phyloP scores from a whole-genome alignment of 2,113 vertebrate species.

The Pampusana beccarii region DNA sequence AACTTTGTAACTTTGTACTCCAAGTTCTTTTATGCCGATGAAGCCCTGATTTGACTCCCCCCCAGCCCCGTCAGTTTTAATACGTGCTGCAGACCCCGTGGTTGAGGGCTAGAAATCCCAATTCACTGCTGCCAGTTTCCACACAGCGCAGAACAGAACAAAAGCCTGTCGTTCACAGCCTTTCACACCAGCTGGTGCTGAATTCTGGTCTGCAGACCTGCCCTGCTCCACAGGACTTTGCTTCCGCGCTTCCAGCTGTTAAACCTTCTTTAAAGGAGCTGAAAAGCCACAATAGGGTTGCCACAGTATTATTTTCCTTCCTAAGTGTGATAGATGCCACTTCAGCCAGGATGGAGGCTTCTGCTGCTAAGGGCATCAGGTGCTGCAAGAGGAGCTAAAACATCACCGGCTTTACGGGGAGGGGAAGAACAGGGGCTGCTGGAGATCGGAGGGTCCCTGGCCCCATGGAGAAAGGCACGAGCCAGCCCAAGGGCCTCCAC shows the following conservation, averaged over 20 bases:
- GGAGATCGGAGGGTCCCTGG: background rate
- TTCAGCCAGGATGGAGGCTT: background rate
- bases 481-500: background rate
- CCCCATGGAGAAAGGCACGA: background rate
- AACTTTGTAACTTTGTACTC: slow-evolving; percentile 53
- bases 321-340: background rate
- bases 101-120: background rate
- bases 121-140: background rate
- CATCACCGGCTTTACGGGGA: background rate
- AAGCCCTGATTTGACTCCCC: background rate
- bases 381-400: background rate
- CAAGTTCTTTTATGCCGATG: slow-evolving; percentile 33
- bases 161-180: background rate
- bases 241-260: background rate
- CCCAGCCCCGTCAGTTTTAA: background rate
- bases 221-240: background rate
- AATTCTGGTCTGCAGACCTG: background rate
- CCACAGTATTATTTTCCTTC: background rate
- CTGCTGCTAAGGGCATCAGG: background rate
- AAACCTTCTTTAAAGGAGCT: background rate
- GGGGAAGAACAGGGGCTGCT: background rate
- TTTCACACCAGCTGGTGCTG: background rate
- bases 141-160: background rate
- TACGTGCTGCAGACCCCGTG: background rate
- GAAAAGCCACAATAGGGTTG: background rate